Evolutionary conservation across 2,888 invertebrate species (phyloP), one percentile per base, ranked within the genome.

Genomic region (Nipponacmea schrenckii): DNA sequence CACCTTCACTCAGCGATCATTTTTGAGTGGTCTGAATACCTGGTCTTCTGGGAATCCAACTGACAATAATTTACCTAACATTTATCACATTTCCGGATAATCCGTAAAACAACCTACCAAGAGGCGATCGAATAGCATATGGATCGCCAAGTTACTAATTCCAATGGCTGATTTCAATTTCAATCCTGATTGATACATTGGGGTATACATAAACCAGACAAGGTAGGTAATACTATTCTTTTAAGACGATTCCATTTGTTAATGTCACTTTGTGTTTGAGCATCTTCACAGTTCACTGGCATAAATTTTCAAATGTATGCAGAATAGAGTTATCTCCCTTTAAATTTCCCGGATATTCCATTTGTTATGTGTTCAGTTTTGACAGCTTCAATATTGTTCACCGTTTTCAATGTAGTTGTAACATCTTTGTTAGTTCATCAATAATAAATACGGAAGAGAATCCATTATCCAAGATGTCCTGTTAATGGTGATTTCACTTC

Each of bases 21-120:
- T n/a, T n/a, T n/a, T n/a, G n/a, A n/a, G n/a, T n/a, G n/a, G n/a
- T n/a, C n/a, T n/a, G n/a, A n/a, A n/a, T n/a, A n/a, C 26, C 91
- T 96, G 81, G 96, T 95, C 89, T 94, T 96, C 74, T 96, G 10
- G 90, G 96, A 69, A 94, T 95, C 8, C 8, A 71, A n/a, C 1
- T 63, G 24, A 1, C 66, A 44, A 46, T 69, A 74, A 31, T 74
- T n/a, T 7, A 50, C 1, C 31, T 44, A 62, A 26, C 15, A 10
- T 24, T 3, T 20, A 12, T 17, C 3, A 8, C 46, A 14, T 20
- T 20, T 24, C 64, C 46, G 0, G 71, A n/a, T n/a, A n/a, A n/a
- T n/a, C n/a, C n/a, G n/a, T n/a, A n/a, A n/a, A n/a, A n/a, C n/a
- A n/a, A n/a, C 26, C 5, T 71, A 67, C 75, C 75, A 2, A 75